Percentiles rank a stretch among this genome's conserved stretches.
Conservation (phyloP, 2,888 invertebrate genomes). For the Platypus cylindrus region DNA sequence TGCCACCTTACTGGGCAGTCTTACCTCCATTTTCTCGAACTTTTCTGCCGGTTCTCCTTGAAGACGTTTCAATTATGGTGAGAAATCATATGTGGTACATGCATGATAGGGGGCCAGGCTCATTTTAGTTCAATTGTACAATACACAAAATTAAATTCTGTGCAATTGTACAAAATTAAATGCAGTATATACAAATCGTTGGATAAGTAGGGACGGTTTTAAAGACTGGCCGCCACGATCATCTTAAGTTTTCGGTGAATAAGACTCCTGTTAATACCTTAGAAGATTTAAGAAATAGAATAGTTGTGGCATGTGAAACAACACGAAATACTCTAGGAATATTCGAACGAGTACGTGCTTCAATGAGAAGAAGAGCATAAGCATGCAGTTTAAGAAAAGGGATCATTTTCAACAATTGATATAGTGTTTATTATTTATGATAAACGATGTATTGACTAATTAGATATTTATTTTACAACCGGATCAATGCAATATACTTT, state of each 20-base stretch:
- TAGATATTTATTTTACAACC: no score
- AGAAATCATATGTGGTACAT: constrained; percentile 21
- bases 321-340: constrained; percentile 2
- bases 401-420: background rate
- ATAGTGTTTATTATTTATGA: no score
- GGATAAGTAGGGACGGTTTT: no score
- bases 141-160: no score
- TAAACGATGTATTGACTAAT: no score
- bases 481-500: no score
- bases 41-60: constrained; percentile 11
- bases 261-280: background rate
- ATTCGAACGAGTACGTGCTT: background rate
- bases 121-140: constrained; percentile 19
- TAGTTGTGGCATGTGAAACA: background rate
- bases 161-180: no score
- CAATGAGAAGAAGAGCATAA: background rate
- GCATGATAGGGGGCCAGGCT: constrained; percentile 23
- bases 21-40: background rate
- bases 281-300: constrained; percentile 1
- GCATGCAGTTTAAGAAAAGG: background rate
- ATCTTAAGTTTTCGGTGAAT: background rate
- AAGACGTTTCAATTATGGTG: constrained; percentile 16
- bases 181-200: no score
- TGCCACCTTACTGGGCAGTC: background rate
- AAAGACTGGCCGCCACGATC: no score